phyloP scores from a whole-genome alignment of 2,113 vertebrate species.

The Cygnus atratus region DNA sequence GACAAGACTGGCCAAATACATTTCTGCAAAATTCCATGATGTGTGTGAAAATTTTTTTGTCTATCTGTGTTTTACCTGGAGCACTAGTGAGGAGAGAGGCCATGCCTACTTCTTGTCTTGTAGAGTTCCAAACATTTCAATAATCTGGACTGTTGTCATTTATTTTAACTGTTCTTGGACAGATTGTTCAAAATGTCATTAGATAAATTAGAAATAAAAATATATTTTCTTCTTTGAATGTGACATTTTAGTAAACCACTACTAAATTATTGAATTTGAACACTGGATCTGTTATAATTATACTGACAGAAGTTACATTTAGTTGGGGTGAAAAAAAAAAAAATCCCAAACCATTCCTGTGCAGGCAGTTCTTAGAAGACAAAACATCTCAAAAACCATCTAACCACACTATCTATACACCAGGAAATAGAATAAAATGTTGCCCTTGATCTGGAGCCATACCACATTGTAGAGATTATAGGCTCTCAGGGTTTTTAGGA shows the following conservation, averaged over 20 bases:
- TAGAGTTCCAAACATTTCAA: neutral
- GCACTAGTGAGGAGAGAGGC: neutral
- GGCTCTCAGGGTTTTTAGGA: neutral
- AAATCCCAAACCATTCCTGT: neutral
- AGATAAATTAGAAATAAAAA: neutral
- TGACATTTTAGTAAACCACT: neutral
- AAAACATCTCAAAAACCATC: conserved; percentile 28
- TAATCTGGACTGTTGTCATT: neutral
- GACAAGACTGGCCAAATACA: neutral
- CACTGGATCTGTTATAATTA: neutral
- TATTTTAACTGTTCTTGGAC: neutral
- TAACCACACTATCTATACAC: neutral
- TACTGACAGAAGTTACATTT: neutral
- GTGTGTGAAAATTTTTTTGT: neutral
- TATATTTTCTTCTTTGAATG: neutral
- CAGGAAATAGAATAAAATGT: conserved; percentile 35
- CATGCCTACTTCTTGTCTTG: neutral
- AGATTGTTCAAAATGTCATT: neutral
- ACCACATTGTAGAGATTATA: conserved; percentile 23
- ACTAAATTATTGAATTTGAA: neutral
- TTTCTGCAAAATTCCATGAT: neutral
- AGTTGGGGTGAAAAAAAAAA: accelerated
- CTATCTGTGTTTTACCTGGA: neutral
- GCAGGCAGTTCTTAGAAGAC: neutral
- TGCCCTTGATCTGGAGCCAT: conserved; percentile 50